These are phyloP conservation scores for Drosophila chauvacae DNA, from an alignment of 1,140 invertebrate species.

Conservation along the genomic window DNA sequence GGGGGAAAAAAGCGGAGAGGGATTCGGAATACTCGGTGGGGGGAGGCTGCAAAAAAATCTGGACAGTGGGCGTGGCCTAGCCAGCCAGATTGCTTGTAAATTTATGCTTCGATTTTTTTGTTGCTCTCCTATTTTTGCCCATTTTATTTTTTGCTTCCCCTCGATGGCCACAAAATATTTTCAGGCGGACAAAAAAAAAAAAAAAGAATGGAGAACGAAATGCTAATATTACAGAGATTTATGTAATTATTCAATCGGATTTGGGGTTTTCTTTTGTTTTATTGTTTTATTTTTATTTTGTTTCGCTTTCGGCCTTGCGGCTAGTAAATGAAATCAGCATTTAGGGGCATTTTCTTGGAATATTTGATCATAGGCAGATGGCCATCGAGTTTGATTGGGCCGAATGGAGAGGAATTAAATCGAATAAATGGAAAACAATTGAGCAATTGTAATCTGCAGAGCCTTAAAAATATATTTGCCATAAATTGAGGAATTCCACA, in stretches of 20 bases:
- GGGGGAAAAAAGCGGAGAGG: constrained; percentile 8
- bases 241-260: constrained; percentile 81
- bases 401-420: constrained; percentile 21
- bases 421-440: constrained; percentile 18
- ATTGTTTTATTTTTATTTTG: constrained; percentile 27
- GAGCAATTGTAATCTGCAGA: not conserved
- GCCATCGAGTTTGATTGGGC: constrained; percentile 19
- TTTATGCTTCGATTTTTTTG: constrained; percentile 78
- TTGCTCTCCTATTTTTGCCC: constrained; percentile 22
- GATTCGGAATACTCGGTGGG: not conserved
- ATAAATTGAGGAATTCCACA: not conserved
- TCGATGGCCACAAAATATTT: constrained; percentile 51
- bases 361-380: constrained; percentile 53
- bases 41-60: constrained; percentile 39
- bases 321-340: constrained; percentile 67
- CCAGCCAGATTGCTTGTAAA: constrained; percentile 73
- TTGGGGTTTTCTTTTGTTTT: constrained; percentile 50
- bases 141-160: constrained; percentile 26
- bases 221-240: constrained; percentile 76
- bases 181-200: constrained; percentile 23
- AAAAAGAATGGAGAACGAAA: constrained; percentile 28
- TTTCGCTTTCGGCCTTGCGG: constrained; percentile 28
- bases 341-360: constrained; percentile 50
- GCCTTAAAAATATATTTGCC: not conserved
- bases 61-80: constrained; percentile 40